These are phyloP conservation scores for Macrosteles quadrilineatus DNA, from an alignment of 1,140 invertebrate species.

Conservation along the genomic window DNA sequence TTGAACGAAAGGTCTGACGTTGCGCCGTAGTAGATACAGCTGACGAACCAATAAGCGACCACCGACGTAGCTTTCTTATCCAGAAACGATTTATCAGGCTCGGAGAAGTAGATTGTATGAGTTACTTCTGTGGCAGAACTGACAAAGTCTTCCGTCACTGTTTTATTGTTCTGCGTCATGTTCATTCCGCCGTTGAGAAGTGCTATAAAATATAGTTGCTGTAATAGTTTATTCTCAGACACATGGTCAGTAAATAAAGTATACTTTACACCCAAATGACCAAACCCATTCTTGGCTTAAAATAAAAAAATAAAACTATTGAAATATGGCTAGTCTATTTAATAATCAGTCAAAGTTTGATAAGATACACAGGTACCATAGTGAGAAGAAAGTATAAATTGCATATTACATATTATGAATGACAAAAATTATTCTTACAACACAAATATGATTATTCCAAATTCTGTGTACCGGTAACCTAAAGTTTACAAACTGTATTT, in stretches of 20 bases:
- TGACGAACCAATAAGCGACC: slow-evolving; percentile 73
- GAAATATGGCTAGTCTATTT: neutral
- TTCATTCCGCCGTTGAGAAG: slow-evolving; percentile 64
- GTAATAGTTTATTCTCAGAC: slow-evolving; percentile 34
- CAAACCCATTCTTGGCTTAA: neutral
- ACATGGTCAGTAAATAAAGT: slow-evolving; percentile 25
- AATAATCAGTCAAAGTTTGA: neutral
- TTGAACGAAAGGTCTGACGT: slow-evolving; percentile 60
- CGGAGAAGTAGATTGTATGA: slow-evolving; percentile 59
- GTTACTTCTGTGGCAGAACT: slow-evolving; percentile 59
- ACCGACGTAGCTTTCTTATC: slow-evolving; percentile 61
- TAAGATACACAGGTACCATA: neutral
- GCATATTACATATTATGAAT: too few species aligned
- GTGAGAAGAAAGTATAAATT: neutral
- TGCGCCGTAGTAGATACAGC: slow-evolving; percentile 69
- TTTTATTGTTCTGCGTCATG: slow-evolving; percentile 62
- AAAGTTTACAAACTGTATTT: too few species aligned
- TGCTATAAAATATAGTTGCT: slow-evolving; percentile 52
- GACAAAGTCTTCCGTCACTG: slow-evolving; percentile 59
- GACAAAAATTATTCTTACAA: too few species aligned
- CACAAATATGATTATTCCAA: too few species aligned
- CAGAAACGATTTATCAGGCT: slow-evolving; percentile 62
- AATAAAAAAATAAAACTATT: neutral
- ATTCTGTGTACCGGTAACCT: too few species aligned
- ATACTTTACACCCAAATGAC: slow-evolving; percentile 6